These are phyloP conservation scores for Polydesmus complanatus DNA, from an alignment of 2,888 invertebrate species.

Conservation along the genomic window DNA sequence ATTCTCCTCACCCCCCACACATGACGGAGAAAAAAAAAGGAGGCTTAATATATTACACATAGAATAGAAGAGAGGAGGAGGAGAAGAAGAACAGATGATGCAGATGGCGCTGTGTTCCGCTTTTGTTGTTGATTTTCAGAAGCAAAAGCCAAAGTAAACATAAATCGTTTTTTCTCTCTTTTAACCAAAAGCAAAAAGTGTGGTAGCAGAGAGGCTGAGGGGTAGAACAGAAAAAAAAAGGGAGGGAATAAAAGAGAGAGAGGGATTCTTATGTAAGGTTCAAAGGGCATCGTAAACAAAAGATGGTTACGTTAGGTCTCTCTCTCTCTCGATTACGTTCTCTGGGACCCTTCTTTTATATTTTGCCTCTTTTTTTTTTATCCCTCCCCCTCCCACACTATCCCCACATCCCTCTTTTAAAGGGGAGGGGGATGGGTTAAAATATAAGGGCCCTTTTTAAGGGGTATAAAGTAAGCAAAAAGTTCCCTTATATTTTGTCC, in stretches of 20 bases:
- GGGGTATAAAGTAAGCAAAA: too few species aligned
- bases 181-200: background rate
- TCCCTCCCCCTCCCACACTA: background rate
- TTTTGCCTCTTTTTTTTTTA: background rate
- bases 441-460: too few species aligned
- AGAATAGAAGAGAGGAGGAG: too few species aligned
- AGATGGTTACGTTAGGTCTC: background rate
- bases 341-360: background rate
- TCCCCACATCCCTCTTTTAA: background rate
- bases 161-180: background rate
- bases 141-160: constrained; percentile 4
- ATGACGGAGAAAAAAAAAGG: too few species aligned
- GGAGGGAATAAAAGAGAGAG: background rate
- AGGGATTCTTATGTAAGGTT: background rate
- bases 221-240: background rate
- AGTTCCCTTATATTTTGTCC: too few species aligned
- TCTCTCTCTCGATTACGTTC: background rate
- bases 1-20: too few species aligned
- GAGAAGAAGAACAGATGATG: background rate
- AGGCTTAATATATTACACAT: too few species aligned
- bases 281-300: background rate
- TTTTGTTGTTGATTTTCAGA: constrained; percentile 1
- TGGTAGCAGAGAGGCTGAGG: background rate
- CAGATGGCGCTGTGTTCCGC: background rate
- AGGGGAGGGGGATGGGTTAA: too few species aligned